Base-by-base conservation (phyloP, 2,888 invertebrate genomes). In the Tethea ocularis region DNA sequence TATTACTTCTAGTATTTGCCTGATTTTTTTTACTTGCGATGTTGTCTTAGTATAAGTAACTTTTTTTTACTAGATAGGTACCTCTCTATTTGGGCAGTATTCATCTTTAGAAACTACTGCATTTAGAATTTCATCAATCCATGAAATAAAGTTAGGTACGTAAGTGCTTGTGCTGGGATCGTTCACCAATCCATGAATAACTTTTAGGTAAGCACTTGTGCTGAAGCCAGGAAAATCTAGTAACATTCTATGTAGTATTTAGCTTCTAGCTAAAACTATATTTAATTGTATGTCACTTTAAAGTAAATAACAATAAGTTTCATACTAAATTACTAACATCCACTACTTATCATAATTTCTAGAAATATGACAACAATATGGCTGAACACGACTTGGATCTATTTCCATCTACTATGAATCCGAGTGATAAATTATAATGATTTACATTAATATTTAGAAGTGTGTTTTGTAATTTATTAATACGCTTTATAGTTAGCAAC, bases 381-480 rank as follows among this genome's bases (percentile, higher is more conserved):
- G 20, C 33, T 20, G 54, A 54, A 54, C 54, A 36, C 33, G 54
- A 54, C 54, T 54, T 33, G 54, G 29, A 33, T 33, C 54, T 54
- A 54, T 54, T 54, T 54, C 33, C 54, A 54, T 15, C 54, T 20
- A 13, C 11, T n/a, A 33, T 33, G 33, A 54, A 26, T 29, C 20
- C 20, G 26, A 54, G 29, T 33, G 33, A 54, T 54, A 54, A 13
- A 33, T 33, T 17, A 33, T 33, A 33, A 54, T 51, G 23, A 46
- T 52, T 38, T 52, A 36, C 56, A 51, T 33, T 51, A 33, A 57
- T 52, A 38, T 10, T 33, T 38, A 60, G 38, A 63, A 59, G 59
- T 62, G 61, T 64, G 62, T 71, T 67, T 41, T 20, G 69, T 71
- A 64, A 54, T 36, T 33, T 54, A 33, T 54, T 33, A 33, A 54